These are phyloP conservation scores for Bothrops jararaca DNA, from an alignment of 2,113 vertebrate genomes.

Conservation along the genomic window DNA sequence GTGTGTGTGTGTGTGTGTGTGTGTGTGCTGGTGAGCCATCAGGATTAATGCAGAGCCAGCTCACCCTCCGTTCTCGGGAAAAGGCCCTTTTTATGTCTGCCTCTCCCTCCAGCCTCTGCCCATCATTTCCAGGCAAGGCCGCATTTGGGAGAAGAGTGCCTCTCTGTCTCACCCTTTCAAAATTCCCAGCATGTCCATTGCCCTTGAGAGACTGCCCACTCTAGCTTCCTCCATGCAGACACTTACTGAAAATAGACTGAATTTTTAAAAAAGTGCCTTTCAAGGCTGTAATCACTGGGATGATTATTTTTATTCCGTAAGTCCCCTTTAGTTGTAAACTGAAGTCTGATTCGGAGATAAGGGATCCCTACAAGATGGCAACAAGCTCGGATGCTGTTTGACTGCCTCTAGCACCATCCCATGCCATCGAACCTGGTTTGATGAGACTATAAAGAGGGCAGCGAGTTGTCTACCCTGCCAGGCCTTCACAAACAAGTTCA, in stretches of 20 bases:
- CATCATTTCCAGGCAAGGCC: background rate
- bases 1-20: too few species aligned
- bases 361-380: background rate
- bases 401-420: background rate
- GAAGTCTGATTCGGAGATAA: background rate
- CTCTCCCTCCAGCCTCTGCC: background rate
- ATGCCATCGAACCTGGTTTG: background rate
- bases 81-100: background rate
- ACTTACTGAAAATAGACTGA: background rate
- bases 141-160: background rate
- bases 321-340: background rate
- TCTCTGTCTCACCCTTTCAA: background rate
- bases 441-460: background rate
- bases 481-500: background rate
- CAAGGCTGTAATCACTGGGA: background rate
- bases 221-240: background rate
- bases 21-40: too few species aligned
- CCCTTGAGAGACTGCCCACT: background rate
- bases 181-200: background rate
- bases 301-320: background rate
- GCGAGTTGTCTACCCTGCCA: background rate
- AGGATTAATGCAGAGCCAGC: too few species aligned
- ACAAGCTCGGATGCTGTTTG: background rate
- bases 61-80: background rate
- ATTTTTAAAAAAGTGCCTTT: background rate